These are phyloP conservation scores for Drepanosiphum platanoidis DNA, from an alignment of 2,888 invertebrate species.

Conservation along the genomic window DNA sequence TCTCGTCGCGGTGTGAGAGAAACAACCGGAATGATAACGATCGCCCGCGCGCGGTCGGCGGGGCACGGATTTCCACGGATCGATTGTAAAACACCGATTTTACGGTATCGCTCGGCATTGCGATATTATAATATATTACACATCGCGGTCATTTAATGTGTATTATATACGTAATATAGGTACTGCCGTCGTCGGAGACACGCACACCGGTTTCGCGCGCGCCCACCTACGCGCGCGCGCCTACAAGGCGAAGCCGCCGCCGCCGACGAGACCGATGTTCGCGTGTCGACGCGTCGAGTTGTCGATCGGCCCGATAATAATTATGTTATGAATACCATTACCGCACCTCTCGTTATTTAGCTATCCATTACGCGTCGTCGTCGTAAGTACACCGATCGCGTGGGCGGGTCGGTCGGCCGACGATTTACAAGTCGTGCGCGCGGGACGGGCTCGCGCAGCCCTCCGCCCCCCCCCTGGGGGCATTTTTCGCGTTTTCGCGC, in stretches of 20 bases:
- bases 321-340: slow-evolving; percentile 21
- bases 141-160: no score
- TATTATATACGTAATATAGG: no score
- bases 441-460: neutral
- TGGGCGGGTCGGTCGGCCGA: neutral
- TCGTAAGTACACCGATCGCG: neutral
- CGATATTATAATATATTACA: no score
- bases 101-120: slow-evolving; percentile 38
- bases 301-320: slow-evolving; percentile 41
- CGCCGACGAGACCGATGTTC: slow-evolving; percentile 35
- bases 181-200: neutral
- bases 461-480: neutral
- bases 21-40: no score
- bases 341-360: slow-evolving; percentile 14
- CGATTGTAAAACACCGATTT: slow-evolving; percentile 53
- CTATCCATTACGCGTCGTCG: slow-evolving; percentile 11
- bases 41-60: neutral
- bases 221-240: slow-evolving; percentile 20
- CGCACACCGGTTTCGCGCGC: slow-evolving; percentile 40
- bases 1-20: no score
- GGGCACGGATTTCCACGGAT: neutral
- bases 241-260: neutral
- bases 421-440: neutral
- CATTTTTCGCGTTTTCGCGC: neutral
- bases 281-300: slow-evolving; percentile 36